Evolutionary conservation across 2,113 vertebrate species (phyloP), one percentile per base, ranked within the genome.

Genomic region (Anser brachyrhynchus): DNA sequence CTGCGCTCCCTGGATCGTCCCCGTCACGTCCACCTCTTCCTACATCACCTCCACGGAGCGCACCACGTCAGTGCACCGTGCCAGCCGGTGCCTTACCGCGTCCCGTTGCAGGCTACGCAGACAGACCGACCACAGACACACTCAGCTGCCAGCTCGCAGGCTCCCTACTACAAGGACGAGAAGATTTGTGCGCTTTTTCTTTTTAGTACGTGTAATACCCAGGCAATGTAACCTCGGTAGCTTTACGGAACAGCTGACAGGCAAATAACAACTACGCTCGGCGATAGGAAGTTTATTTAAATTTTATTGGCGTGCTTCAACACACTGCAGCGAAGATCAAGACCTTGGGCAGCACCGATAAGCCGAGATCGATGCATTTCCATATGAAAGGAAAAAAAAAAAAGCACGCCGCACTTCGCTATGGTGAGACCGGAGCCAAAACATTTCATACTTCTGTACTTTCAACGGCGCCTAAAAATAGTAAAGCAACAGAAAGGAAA

Each of bases 401-500:
- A 10, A 49, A 93, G 88, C 74, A 23, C 65, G 80, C 65, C 93
- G 92, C 76, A 78, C 90, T 94, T 19, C 26, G 83, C 79, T 84
- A 71, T 75, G 81, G 92, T 82, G 80, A 94, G 90, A 94, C 87
- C 92, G 71, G 73, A 91, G 92, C 84, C 94, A 95, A 93, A 93
- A 94, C 91, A 88, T 94, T 77, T 93, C 87, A 26, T 90, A 95
- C 61, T 96, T 93, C 87, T 80, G 57, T 22, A 90, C 89, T 96
- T 96, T 84, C 89, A 96, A 83, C 90, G 83, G 84, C 84, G 69
- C 89, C 92, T 97, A 96, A 96, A 97, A 95, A 97, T 93, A 96
- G 84, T 18, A 66, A 69, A 84, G 90, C 90, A 89, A 82, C 92
- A 83, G 83, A 87, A 90, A 95, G 81, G 84, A 95, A 95, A 92